Base-by-base conservation (phyloP, 2,888 invertebrate genomes). In the Carabus problematicus region DNA sequence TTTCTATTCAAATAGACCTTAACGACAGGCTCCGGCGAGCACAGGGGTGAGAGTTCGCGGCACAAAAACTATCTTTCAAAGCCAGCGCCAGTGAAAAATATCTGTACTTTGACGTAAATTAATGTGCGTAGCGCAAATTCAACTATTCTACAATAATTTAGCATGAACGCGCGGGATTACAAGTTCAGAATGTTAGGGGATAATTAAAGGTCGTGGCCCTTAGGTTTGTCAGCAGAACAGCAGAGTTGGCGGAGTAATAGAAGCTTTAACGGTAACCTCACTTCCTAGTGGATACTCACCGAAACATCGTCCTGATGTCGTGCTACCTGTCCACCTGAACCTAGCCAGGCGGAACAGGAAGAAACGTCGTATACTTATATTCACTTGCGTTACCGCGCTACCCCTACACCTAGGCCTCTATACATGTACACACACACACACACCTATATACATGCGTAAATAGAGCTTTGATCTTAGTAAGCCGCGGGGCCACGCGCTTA, bases 81-180 rank as follows among this genome's bases (percentile, higher is more conserved):
- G 80, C 79, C 75, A 77, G 77, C 79, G 79, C 79, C 80, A 79
- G 79, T 80, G 81, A 81, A 81, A 82, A 82, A 82, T 81, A 80
- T 81, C 81, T 80, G 81, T 80, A 78, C 81, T 81, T 82, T 82
- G 82, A 82, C 81, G 80, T 81, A 79, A 81, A 82, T 82, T 82
- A 81, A 82, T 82, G 82, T 81, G 81, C 81, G 81, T 81, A 77
- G 76, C 79, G 80, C 79, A 81, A 81, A 81, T 82, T 81, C 80
- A 81, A 82, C 81, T 82, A 81, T 82, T 81, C 79, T 75, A 77
- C 80, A 78, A 80, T 81, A 79, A 81, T 80, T 81, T 80, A 76
- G 76, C 78, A 79, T 77, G 77, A 78, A 77, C 77, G 77, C 72
- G 72, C 52, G 52, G 77, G 79, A 79, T 79, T 79, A 77, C 73